Percentiles rank a stretch among this genome's conserved stretches.
phyloP scores from a whole-genome alignment of 2,113 vertebrate species.

The Triplophysa tibetana region DNA sequence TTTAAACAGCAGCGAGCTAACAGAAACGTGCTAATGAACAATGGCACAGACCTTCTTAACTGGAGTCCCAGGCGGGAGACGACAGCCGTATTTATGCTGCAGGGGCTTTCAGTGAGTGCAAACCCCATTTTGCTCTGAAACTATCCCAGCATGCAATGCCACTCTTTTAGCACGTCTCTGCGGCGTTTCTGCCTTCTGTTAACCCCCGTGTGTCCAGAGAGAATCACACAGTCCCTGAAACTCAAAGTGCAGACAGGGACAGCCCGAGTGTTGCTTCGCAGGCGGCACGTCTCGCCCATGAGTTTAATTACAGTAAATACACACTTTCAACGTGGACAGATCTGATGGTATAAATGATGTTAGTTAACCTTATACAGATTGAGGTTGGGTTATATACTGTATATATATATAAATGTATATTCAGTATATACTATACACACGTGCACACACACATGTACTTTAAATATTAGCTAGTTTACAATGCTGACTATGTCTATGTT shows the following conservation, averaged over 20 bases:
- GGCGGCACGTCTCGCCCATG: background rate
- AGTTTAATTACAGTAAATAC: slow-evolving; percentile 36
- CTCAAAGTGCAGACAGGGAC: slow-evolving; percentile 26
- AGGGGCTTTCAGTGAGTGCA: background rate
- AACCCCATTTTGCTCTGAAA: background rate
- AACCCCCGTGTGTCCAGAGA: background rate
- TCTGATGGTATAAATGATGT: background rate
- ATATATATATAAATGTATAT: no score
- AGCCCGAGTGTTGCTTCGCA: background rate
- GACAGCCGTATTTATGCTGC: background rate
- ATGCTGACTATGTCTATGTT: no score
- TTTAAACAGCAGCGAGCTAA: background rate
- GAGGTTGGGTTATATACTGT: no score
- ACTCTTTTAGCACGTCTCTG: background rate
- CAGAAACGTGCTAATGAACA: background rate
- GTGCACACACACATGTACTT: no score
- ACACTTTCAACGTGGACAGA: background rate
- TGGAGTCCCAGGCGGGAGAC: background rate
- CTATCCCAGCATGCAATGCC: slow-evolving; percentile 27
- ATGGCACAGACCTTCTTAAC: slow-evolving; percentile 1
- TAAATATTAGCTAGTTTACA: no score
- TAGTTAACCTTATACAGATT: background rate
- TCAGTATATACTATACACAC: no score
- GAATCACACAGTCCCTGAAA: background rate
- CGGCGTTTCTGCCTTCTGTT: background rate